Evolutionary conservation across 2,888 invertebrate genomes (phyloP), one percentile per base, ranked within the genome.

Genomic region (Furcula furcula): DNA sequence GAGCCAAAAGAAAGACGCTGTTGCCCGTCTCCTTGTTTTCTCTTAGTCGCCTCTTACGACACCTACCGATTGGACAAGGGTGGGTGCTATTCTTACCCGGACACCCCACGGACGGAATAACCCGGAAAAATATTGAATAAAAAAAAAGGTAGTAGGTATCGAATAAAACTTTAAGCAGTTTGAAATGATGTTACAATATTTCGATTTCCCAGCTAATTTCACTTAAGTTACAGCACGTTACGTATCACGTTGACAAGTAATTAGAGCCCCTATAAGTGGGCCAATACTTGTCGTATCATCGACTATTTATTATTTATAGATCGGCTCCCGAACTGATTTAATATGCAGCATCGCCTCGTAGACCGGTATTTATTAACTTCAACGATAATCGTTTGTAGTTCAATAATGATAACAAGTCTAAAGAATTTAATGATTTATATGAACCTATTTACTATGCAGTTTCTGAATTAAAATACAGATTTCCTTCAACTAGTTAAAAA

Each of bases 271-370:
- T 67, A 56, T 69, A 71, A 70, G 68, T 67, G 70, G 67, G 59
- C 66, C 66, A 69, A 67, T 73, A 69, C 69, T 76, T 73, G 73
- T 75, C 76, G 72, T 74, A 80, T 74, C 69, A 72, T 64, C 57
- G 58, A 46, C 38, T 55, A 65, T 76, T 66, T 74, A 80, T 76
- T 78, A 80, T 79, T 78, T 56, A 79, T 60, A 42, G 55, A 44
- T 47, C 58, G 55, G 71, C 64, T 66, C 49, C 67, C 65, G 65
- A 75, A 72, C 65, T 76, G 76, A 80, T 81, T 79, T 79, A 80
- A 68, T 78, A 81, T 81, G 77, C 76, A 69, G 58, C 64, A 63
- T 68, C 70, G 70, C 66, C 59, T 62, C 64, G 62, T 67, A 57
- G 49, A 53, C 53, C 43, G 55, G 62, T 71, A 74, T 74, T 71